Conservation (phyloP, 2,113 vertebrate species). For the Mormyrus lacerda region DNA sequence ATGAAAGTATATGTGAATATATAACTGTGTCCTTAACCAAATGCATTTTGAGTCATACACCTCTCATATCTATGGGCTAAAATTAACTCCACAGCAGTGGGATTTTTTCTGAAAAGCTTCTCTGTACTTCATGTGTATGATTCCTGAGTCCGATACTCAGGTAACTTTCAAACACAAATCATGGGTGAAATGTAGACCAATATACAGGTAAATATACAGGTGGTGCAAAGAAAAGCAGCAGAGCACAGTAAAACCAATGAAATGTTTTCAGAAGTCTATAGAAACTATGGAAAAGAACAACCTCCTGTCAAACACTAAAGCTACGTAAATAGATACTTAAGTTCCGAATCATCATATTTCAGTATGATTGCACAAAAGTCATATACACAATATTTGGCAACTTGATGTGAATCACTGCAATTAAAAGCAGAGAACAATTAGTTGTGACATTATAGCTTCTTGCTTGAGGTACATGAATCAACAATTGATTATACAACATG, state of each 20-base stretch:
- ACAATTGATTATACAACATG: neutral
- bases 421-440: neutral
- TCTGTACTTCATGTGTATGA: neutral
- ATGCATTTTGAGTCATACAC: neutral
- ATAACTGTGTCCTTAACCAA: neutral
- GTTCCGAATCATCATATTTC: neutral
- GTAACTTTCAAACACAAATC: neutral
- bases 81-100: neutral
- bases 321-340: neutral
- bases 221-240: neutral
- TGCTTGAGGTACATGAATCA: neutral
- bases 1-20: neutral
- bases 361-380: neutral
- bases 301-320: neutral
- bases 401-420: neutral
- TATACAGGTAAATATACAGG: neutral
- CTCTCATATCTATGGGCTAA: neutral
- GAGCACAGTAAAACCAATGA: neutral
- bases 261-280: neutral
- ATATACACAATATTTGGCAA: neutral
- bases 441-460: neutral
- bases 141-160: neutral
- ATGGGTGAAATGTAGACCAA: neutral
- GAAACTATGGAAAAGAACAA: neutral
- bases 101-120: neutral